phyloP scores from a whole-genome alignment of 1,140 invertebrate species.

The Chrysopa pallens region DNA sequence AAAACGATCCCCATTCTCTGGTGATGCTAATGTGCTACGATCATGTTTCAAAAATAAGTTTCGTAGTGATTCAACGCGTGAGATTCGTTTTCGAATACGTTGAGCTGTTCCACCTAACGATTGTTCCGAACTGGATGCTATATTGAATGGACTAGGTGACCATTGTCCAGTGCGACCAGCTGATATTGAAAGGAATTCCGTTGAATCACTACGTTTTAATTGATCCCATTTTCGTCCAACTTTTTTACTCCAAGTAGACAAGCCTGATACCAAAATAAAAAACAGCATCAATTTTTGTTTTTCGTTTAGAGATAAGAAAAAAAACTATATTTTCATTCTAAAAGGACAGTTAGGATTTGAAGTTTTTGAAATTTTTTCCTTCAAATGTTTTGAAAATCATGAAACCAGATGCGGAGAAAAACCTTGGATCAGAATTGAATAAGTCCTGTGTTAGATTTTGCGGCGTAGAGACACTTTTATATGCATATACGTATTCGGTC shows the following conservation, averaged over 20 bases:
- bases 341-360: background rate
- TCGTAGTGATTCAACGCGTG: constrained; percentile 34
- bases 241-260: constrained; percentile 44
- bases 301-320: background rate
- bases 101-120: constrained; percentile 2
- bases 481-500: no score
- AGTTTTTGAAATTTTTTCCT: background rate
- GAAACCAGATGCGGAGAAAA: no score
- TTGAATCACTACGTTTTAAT: constrained; percentile 35
- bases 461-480: no score
- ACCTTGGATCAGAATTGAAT: no score
- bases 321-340: background rate
- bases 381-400: no score
- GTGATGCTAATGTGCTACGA: constrained; percentile 8
- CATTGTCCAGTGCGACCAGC: constrained; percentile 23
- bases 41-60: constrained; percentile 26
- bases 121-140: constrained; percentile 3
- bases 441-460: no score
- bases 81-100: constrained; percentile 25
- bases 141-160: constrained; percentile 24
- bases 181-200: constrained; percentile 29
- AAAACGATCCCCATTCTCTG: constrained; percentile 5
- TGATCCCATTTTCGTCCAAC: constrained; percentile 43
- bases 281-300: background rate
- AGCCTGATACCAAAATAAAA: constrained; percentile 20